Evolutionary conservation across 1,140 invertebrate genomes (phyloP).

Genomic region (Plodia interpunctella): DNA sequence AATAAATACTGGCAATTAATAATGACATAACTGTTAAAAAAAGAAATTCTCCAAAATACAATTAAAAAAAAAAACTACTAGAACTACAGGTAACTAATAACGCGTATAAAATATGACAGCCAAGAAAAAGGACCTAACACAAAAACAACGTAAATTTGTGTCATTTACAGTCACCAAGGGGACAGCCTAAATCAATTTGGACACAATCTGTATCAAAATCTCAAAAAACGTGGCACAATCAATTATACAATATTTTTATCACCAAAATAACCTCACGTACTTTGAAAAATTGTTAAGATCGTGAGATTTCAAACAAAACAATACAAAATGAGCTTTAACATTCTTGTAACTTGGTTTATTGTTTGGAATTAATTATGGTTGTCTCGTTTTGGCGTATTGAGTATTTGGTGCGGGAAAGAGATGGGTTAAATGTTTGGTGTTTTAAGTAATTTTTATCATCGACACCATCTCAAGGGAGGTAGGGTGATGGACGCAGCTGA

Average conservation of each 20-base stretch:
- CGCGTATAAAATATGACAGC: not conserved
- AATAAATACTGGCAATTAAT: slow-evolving; percentile 1
- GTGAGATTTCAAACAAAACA: slow-evolving; percentile 54
- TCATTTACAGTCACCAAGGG: slow-evolving; percentile 11
- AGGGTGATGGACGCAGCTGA: slow-evolving; percentile 66
- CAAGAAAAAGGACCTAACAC: not conserved
- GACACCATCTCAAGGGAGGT: slow-evolving; percentile 70
- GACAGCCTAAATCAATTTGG: slow-evolving; percentile 30
- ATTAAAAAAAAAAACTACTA: not conserved
- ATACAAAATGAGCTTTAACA: slow-evolving; percentile 26
- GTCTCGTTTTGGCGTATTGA: slow-evolving; percentile 31
- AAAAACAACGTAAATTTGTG: slow-evolving; percentile 8
- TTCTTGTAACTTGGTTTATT: slow-evolving; percentile 21
- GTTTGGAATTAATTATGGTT: slow-evolving; percentile 16
- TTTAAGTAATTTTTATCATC: slow-evolving; percentile 76
- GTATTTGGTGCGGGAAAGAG: slow-evolving; percentile 30
- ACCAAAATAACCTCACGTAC: slow-evolving; percentile 58
- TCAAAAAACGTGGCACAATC: slow-evolving; percentile 27
- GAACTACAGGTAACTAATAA: not conserved
- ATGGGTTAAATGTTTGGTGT: slow-evolving; percentile 69
- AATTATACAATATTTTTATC: slow-evolving; percentile 48
- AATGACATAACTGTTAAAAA: not conserved
- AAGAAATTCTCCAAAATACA: not conserved
- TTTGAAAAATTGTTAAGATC: slow-evolving; percentile 51
- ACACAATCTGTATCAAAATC: slow-evolving; percentile 33